A percentile compares a stretch with the other conserved stretches of the same genome.
These are phyloP conservation scores for Australoheros facetus DNA, from an alignment of 2,797 vertebrate species.

Conservation along the genomic window DNA sequence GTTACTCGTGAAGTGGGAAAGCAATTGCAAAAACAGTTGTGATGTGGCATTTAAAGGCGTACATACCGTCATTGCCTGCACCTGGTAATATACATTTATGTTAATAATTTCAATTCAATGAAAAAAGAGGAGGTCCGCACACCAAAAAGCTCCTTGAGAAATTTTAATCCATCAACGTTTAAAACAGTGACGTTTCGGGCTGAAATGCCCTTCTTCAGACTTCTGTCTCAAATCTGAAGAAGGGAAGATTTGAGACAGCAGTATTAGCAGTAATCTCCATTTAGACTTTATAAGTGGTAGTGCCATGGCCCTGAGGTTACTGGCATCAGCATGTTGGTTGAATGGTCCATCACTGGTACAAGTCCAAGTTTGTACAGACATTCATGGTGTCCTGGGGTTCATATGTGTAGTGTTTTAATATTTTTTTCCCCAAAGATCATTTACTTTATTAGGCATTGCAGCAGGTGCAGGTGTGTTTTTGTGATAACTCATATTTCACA, in stretches of 20 bases:
- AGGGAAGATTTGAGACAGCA: too few relatives aligned
- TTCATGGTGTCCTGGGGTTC: too few relatives aligned
- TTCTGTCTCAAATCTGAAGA: too few relatives aligned
- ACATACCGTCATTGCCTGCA: slow-evolving; percentile 22
- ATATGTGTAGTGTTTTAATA: too few relatives aligned
- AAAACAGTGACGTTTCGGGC: too few relatives aligned
- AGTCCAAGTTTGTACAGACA: too few relatives aligned
- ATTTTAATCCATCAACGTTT: too few relatives aligned
- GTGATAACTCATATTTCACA: neutral
- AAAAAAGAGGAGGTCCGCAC: too few relatives aligned
- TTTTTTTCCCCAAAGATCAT: too few relatives aligned
- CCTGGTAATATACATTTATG: slow-evolving; percentile 17
- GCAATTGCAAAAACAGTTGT: slow-evolving; percentile 13
- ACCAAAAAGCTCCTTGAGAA: too few relatives aligned
- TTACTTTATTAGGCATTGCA: too few relatives aligned
- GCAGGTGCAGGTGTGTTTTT: neutral
- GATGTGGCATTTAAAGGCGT: slow-evolving; percentile 30
- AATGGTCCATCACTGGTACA: neutral
- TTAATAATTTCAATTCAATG: slow-evolving; percentile 5
- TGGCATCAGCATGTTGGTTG: neutral
- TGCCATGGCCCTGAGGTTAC: neutral
- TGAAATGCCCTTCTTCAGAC: too few relatives aligned
- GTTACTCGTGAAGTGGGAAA: slow-evolving; percentile 52
- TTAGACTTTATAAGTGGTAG: neutral
- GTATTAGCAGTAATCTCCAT: neutral